Evolutionary conservation across 2,888 invertebrate species (phyloP), one percentile per base, ranked within the genome.

Genomic region (Ophion slaviceki): DNA sequence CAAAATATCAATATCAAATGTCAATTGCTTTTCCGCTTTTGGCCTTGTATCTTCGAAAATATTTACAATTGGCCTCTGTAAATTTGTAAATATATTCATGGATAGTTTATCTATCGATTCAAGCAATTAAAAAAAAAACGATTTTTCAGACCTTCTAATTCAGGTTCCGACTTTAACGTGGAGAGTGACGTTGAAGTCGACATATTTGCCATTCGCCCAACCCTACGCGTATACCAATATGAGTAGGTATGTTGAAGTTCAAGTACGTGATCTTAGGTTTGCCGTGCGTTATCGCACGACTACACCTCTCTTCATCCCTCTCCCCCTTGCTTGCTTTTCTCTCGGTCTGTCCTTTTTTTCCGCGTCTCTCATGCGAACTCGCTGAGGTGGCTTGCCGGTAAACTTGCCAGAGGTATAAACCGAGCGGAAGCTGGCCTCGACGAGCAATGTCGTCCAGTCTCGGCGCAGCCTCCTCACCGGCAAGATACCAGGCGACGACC

Each of bases 361-460:
- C 68, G 82, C 79, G 82, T 74, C 84, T 78, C 80, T 59, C 82
- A 67, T 70, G 77, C 36, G 45, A 68, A 81, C 80, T 81, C 75
- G 83, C 47, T 20, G 72, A 72, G 76, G 85, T 82, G 71, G 80
- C 79, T 84, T 57, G 83, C 86, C 84, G 87, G 82, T 86, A 80
- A 81, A 79, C 85, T 82, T 82, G 74, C 84, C 82, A 76, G 82
- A 72, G 84, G 88, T 82, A 88, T 87, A 86, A 90, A 66, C 90
- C 90, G 86, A 81, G 86, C 92, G 92, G 92, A 92, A 92, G 91
- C 90, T 91, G 91, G 91, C 91, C 89, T 91, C 91, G 89, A 86
- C 90, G 80, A 90, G 91, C 92, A 92, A 92, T 92, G 91, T 92
- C 92, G 92, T 90, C 89, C 92, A 92, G 92, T 92, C 91, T 91